Base-by-base conservation (phyloP, 2,113 vertebrate genomes). In the Vicugna pacos region DNA sequence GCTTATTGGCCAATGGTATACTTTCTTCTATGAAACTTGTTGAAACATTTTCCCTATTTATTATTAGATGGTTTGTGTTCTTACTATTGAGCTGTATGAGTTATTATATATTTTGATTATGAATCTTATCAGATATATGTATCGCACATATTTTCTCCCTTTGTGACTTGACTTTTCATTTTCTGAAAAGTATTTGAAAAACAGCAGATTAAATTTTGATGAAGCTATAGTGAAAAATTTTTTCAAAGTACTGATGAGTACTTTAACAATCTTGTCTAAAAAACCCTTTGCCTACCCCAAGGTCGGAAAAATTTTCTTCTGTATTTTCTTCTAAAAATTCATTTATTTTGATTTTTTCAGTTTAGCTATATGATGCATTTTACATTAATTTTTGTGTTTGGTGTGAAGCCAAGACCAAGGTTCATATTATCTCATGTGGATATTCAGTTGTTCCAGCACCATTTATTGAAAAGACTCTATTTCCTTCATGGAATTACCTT, bases 171-270 rank as follows among this genome's bases (percentile, higher is more conserved):
- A n/a, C 8, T 75, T 65, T 80, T 84, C 35, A 65, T 94, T 94
- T 95, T 62, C 35, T 70, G 62, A 54, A 58, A 28, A 32, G 5
- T 69, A 16, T 93, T 73, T 62, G 35, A 92, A 70, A 95, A 82
- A 58, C 16, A 94, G 32, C 11, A 94, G n/a, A 65, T 72, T 92
- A 48, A 67, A 89, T 82, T 83, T 72, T 73, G 35, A 73, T 50
- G 8, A 76, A 67, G 42, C 84, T 35, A 38, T 46, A 38, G 20
- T 89, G 50, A 35, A 62, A 8, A 77, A 28, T 46, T 76, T 83
- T 90, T 93, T 69, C 9, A 15, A 52, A 42, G 72, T 85, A 86
- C 2, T 6, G 20, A 58, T 52, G 62, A 87, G 8, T 83, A 3
- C 1, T 73, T 93, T 75, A 38, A 93, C 11, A 73, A 84, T 48